Conservation (phyloP, 2,888 invertebrate genomes). For the Synergus gifuensis region DNA sequence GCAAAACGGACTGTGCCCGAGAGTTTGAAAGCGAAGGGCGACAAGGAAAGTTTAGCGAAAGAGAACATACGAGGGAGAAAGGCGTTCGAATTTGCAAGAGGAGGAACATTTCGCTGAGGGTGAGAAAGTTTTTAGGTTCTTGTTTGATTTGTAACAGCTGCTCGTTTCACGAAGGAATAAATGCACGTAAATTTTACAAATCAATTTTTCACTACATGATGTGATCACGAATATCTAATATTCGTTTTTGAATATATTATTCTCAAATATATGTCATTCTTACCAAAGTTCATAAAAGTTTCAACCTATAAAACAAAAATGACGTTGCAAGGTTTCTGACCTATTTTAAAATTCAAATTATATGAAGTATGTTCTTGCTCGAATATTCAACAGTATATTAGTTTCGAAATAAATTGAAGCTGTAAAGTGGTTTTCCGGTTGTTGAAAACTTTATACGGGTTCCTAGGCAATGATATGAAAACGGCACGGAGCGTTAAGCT, state of each 20-base stretch:
- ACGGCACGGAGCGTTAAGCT: background rate
- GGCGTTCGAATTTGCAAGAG: slow-evolving; percentile 26
- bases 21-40: slow-evolving; percentile 15
- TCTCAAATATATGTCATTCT: background rate
- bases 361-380: background rate
- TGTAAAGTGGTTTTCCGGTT: background rate
- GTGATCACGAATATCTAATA: slow-evolving; percentile 7
- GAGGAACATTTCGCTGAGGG: slow-evolving; percentile 13
- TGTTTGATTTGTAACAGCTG: slow-evolving; percentile 43
- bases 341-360: background rate
- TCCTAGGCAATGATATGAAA: slow-evolving; percentile 3
- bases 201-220: slow-evolving; percentile 26
- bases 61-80: slow-evolving; percentile 15
- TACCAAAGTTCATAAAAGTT: background rate
- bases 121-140: slow-evolving; percentile 37
- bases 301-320: background rate
- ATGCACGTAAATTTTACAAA: slow-evolving; percentile 29
- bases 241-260: slow-evolving; percentile 5
- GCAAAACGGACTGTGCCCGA: slow-evolving; percentile 26
- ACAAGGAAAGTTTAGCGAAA: background rate
- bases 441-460: background rate
- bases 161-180: slow-evolving; percentile 17
- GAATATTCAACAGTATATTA: background rate
- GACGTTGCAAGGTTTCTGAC: background rate
- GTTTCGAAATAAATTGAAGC: slow-evolving; percentile 6